A percentile compares a stretch with the other conserved stretches of the same genome.
These are phyloP conservation scores for Oligia latruncula DNA, from an alignment of 2,888 invertebrate species.

Conservation along the genomic window DNA sequence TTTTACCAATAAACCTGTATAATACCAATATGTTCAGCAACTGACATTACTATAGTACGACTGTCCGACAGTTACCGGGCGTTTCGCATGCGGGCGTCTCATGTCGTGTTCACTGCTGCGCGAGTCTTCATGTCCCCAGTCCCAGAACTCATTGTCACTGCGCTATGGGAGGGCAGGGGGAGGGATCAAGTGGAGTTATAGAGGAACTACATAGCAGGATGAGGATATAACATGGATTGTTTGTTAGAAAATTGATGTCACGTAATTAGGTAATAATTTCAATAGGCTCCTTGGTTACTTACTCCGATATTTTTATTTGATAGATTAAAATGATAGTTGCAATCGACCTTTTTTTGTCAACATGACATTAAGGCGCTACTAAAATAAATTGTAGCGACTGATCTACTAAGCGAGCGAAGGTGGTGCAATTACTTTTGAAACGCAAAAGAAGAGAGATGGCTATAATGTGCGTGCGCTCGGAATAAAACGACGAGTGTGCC, in stretches of 20 bases:
- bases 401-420: too few relatives aligned
- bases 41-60: too few relatives aligned
- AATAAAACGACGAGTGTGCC: too few relatives aligned
- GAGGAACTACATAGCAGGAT: neutral
- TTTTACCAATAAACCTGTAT: too few relatives aligned
- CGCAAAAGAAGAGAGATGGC: too few relatives aligned
- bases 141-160: conserved; percentile 82
- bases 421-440: too few relatives aligned
- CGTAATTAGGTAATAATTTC: neutral
- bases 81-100: conserved; percentile 60
- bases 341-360: neutral
- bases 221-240: neutral
- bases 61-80: conserved; percentile 34
- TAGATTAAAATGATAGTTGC: neutral
- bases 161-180: conserved; percentile 68
- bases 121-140: conserved; percentile 78
- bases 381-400: too few relatives aligned
- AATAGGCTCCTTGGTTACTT: neutral
- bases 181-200: neutral
- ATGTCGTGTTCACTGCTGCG: conserved; percentile 65
- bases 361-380: neutral
- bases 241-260: neutral
- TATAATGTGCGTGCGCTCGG: too few relatives aligned
- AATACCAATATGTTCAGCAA: neutral
- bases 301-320: neutral